Evolutionary conservation across 2,797 vertebrate species (phyloP).

Genomic region (Odontamblyopus rebecca): DNA sequence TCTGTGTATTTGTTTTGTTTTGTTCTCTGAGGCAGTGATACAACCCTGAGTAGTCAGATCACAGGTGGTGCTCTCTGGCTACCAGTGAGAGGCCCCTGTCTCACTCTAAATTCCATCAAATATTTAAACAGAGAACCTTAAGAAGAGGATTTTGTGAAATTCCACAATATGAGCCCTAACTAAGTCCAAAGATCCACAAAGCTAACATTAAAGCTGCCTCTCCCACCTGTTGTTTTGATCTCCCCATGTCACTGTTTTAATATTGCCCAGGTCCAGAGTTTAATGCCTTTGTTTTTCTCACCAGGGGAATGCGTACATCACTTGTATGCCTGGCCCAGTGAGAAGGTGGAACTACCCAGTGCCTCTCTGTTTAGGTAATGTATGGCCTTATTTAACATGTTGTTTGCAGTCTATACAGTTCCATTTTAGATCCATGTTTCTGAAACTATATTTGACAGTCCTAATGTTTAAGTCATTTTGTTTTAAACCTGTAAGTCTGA

Average conservation of each 20-base stretch:
- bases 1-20: conserved; percentile 26
- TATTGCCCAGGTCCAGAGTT: conserved; percentile 21
- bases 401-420: conserved; percentile 17
- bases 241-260: conserved; percentile 16
- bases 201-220: conserved; percentile 12
- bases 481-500: neutral
- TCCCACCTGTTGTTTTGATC: conserved; percentile 27
- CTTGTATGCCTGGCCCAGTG: conserved; percentile 98
- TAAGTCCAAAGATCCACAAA: conserved; percentile 28
- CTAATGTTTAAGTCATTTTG: neutral
- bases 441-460: neutral
- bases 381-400: conserved; percentile 30
- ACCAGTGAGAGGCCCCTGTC: conserved; percentile 19
- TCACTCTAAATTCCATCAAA: conserved; percentile 37
- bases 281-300: conserved; percentile 43
- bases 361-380: conserved; percentile 92
- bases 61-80: conserved; percentile 18
- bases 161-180: conserved; percentile 25
- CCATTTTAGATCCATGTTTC: conserved; percentile 10
- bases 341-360: conserved; percentile 98
- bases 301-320: conserved; percentile 95
- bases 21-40: conserved; percentile 17
- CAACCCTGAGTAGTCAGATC: conserved; percentile 27
- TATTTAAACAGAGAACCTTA: conserved; percentile 41
- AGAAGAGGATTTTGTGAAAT: conserved; percentile 29